These are phyloP conservation scores for Siniperca knerii DNA, from an alignment of 2,113 vertebrate species.

Conservation along the genomic window DNA sequence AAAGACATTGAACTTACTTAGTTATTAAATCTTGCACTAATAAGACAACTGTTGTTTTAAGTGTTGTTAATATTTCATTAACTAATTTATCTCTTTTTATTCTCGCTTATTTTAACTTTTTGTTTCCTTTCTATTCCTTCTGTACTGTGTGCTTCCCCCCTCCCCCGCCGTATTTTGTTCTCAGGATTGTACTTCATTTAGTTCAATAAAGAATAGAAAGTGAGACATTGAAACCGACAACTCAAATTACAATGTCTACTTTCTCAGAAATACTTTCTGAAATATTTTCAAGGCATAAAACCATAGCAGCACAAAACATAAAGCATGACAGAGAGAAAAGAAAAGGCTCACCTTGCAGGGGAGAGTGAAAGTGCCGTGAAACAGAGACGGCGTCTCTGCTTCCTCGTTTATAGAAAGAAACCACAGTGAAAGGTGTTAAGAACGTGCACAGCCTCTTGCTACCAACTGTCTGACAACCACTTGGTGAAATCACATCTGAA, in stretches of 20 bases:
- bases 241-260: neutral
- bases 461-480: conserved; percentile 44
- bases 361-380: neutral
- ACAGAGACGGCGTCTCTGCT: neutral
- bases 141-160: neutral
- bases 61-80: neutral
- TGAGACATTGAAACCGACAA: neutral
- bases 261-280: neutral
- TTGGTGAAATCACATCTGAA: conserved; percentile 55
- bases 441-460: conserved; percentile 1
- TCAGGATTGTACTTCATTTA: neutral
- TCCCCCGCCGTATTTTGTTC: neutral
- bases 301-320: neutral
- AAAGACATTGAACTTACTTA: neutral
- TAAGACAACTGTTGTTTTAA: neutral
- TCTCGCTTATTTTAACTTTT: neutral
- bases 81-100: neutral
- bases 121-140: neutral
- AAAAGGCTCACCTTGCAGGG: conserved; percentile 38
- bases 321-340: neutral
- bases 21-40: neutral
- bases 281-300: neutral
- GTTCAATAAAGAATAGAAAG: neutral
- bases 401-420: conserved; percentile 19
- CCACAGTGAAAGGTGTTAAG: conserved; percentile 1